Base-by-base conservation (phyloP, 2,888 invertebrate genomes). In the Diarsia rubi region DNA sequence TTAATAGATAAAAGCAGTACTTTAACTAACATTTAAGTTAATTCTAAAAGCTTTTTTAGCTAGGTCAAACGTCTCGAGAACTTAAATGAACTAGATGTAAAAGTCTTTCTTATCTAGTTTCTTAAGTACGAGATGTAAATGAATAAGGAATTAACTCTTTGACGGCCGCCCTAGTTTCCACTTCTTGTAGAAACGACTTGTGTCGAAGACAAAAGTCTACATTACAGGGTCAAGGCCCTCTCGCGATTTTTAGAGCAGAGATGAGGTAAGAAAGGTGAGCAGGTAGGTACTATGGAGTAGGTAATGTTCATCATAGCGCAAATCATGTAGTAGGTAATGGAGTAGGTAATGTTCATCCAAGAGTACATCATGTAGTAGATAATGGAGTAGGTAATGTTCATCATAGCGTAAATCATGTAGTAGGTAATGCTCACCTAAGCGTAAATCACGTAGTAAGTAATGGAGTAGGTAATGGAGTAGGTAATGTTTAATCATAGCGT, bases 101-200 rank as follows among this genome's bases (percentile, higher is more conserved):
- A 67, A 67, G n/a, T n/a, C 19, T 57, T 12, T 54, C 21, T 37
- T 19, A 57, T 24, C 12, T 8, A 24, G 37, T n/a, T 37, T 2
- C 27, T 6, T 42, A 42, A 42, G 37, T 62, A 62, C 24, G 62
- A 68, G 14, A 62, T 21, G 68, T 68, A 63, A 44, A 64, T 64
- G 42, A 42, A 27, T 44, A 16, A 27, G 16, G 16, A 27, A 69
- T 44, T 44, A n/a, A n/a, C n/a, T 44, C n/a, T 64, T n/a, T 64
- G 27, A 44, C 16, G 21, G 27, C 44, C n/a, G n/a, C 8, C 44
- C 65, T n/a, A 27, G 31, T 67, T 66, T 45, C 12, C 12, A 14
- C 12, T 31, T 66, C n/a, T 54, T 37, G 37, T 67, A n/a, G 16
- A 31, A 69, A 66, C n/a, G 19, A 52, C 19, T 66, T 66, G 37